Percentiles rank a stretch among this genome's conserved stretches.
phyloP scores from a whole-genome alignment of 2,797 vertebrate species.

The Nannoperca australis region DNA sequence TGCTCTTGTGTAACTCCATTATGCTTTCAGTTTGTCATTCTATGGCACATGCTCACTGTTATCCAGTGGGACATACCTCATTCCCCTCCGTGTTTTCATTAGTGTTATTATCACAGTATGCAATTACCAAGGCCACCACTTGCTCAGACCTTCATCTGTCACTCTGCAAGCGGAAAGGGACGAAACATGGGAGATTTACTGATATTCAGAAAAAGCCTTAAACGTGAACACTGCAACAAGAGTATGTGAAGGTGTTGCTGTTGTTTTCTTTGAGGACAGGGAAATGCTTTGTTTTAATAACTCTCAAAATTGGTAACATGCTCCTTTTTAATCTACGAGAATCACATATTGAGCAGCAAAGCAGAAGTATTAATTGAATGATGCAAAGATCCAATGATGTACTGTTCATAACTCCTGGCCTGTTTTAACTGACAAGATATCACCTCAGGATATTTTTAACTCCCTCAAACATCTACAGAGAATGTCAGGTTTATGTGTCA shows the following conservation, averaged over 20 bases:
- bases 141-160: slow-evolving; percentile 12
- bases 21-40: slow-evolving; percentile 44
- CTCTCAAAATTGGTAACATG: not conserved
- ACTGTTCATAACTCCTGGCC: slow-evolving; percentile 31
- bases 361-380: not conserved
- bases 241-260: not conserved
- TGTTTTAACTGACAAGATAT: slow-evolving; percentile 13
- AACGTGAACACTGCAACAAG: not conserved
- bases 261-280: not conserved
- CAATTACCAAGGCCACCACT: slow-evolving; percentile 32
- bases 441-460: slow-evolving; percentile 21
- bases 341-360: not conserved
- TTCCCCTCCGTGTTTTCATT: slow-evolving; percentile 36
- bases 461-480: slow-evolving; percentile 8
- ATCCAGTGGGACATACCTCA: slow-evolving; percentile 24
- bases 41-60: slow-evolving; percentile 19
- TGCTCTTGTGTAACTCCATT: slow-evolving; percentile 46
- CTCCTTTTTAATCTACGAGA: not conserved
- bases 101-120: slow-evolving; percentile 20
- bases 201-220: not conserved
- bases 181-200: not conserved
- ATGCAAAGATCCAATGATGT: not conserved
- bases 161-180: not conserved
- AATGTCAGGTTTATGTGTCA: slow-evolving; percentile 21
- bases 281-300: not conserved